These are phyloP conservation scores for Meganola albula DNA, from an alignment of 2,888 invertebrate genomes.

Conservation along the genomic window DNA sequence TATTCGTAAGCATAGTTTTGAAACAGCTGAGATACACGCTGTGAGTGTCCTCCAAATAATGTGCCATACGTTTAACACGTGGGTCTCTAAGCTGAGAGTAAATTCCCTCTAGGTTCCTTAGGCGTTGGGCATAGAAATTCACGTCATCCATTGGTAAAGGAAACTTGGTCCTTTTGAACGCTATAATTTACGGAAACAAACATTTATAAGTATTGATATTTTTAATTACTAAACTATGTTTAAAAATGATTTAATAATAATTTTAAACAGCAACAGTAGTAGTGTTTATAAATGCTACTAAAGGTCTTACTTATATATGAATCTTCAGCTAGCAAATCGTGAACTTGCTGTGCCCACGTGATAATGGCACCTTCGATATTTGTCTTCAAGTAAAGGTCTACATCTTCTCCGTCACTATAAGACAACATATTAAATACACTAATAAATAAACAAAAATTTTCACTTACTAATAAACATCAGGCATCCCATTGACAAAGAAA, in stretches of 20 bases:
- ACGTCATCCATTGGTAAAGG: constrained; percentile 85
- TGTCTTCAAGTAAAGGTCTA: constrained; percentile 85
- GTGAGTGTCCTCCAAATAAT: constrained; percentile 84
- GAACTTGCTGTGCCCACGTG: constrained; percentile 90
- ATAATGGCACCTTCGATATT: constrained; percentile 91
- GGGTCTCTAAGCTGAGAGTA: constrained; percentile 91
- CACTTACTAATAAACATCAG: too few relatives aligned
- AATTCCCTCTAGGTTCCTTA: constrained; percentile 90
- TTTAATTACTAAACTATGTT: too few relatives aligned
- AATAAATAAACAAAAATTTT: background rate
- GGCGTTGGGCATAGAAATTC: constrained; percentile 87
- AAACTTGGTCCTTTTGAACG: constrained; percentile 81
- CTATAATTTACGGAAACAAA: too few relatives aligned
- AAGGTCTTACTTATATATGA: constrained; percentile 75
- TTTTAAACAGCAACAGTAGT: too few relatives aligned
- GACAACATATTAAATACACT: background rate
- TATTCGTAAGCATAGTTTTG: constrained; percentile 85
- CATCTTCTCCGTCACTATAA: constrained; percentile 69
- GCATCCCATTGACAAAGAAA: too few relatives aligned
- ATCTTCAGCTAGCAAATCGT: constrained; percentile 86
- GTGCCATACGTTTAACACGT: constrained; percentile 89
- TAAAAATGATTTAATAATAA: constrained; percentile 3
- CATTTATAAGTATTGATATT: too few relatives aligned
- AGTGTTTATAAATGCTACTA: too few relatives aligned
- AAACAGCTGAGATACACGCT: constrained; percentile 90